phyloP scores from a whole-genome alignment of 2,113 vertebrate genomes.

The Misgurnus mizolepis region DNA sequence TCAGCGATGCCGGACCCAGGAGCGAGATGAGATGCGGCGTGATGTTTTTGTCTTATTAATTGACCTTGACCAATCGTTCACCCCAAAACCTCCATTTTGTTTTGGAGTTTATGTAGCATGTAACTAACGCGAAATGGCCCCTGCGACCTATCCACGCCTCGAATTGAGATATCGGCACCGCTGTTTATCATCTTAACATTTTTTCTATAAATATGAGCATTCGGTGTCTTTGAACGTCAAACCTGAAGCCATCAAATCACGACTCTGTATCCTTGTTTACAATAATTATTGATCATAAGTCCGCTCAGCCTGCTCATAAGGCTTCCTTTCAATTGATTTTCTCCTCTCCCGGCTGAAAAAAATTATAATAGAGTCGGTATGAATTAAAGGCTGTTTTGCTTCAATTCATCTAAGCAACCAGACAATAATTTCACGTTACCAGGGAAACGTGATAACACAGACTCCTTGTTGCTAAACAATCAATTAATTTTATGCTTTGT shows the following conservation, averaged over 20 bases:
- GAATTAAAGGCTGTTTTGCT: slow-evolving; percentile 87
- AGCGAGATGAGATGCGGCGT: slow-evolving; percentile 51
- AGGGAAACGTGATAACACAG: slow-evolving; percentile 83
- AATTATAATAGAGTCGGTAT: slow-evolving; percentile 72
- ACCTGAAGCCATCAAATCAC: slow-evolving; percentile 68
- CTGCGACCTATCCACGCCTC: slow-evolving; percentile 7
- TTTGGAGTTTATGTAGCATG: slow-evolving; percentile 53
- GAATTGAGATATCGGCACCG: slow-evolving; percentile 43
- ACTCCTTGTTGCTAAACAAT: slow-evolving; percentile 87
- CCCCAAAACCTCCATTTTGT: slow-evolving; percentile 67
- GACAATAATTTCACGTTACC: slow-evolving; percentile 85
- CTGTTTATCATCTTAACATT: slow-evolving; percentile 50
- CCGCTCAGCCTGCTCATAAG: slow-evolving; percentile 71
- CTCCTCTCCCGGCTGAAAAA: slow-evolving; percentile 66
- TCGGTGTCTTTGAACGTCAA: slow-evolving; percentile 57
- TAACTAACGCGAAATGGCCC: slow-evolving; percentile 35
- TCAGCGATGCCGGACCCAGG: slow-evolving; percentile 33
- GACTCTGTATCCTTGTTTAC: slow-evolving; percentile 68
- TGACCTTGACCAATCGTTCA: slow-evolving; percentile 76
- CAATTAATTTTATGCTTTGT: slow-evolving; percentile 84
- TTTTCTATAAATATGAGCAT: slow-evolving; percentile 53
- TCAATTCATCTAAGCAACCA: slow-evolving; percentile 85
- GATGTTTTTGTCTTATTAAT: slow-evolving; percentile 62
- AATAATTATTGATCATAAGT: slow-evolving; percentile 77
- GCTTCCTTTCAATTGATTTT: slow-evolving; percentile 77